phyloP scores from a whole-genome alignment of 2,888 invertebrate species.

The Stomorhina lunata region DNA sequence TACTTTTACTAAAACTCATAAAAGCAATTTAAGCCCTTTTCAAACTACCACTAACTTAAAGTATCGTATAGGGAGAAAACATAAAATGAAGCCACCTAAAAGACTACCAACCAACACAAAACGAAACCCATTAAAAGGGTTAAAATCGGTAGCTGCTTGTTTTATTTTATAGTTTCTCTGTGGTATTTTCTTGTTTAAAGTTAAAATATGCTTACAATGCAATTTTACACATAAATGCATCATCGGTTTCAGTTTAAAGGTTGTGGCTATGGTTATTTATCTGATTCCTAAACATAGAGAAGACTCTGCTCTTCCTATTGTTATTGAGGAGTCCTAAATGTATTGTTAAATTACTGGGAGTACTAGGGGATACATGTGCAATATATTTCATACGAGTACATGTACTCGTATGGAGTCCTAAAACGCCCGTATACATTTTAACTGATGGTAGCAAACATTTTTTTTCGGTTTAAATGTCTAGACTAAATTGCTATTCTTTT shows the following conservation, averaged over 20 bases:
- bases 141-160: conserved; percentile 47
- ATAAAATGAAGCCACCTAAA: not conserved
- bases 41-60: no score
- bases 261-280: conserved; percentile 17
- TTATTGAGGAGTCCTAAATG: not conserved
- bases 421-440: not conserved
- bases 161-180: not conserved
- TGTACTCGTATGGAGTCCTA: conserved; percentile 3
- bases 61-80: no score
- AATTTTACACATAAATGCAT: conserved; percentile 62
- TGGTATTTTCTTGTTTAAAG: conserved; percentile 2
- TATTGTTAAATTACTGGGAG: conserved; percentile 25
- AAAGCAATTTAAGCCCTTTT: no score
- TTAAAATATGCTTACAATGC: conserved; percentile 60
- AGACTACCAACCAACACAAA: not conserved
- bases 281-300: conserved; percentile 3
- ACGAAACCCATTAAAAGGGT: conserved; percentile 2
- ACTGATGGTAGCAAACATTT: not conserved
- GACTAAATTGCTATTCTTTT: conserved; percentile 44
- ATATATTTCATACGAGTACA: not conserved
- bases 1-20: no score
- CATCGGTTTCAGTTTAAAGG: conserved; percentile 36
- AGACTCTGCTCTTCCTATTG: not conserved
- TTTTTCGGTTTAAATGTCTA: conserved; percentile 40
- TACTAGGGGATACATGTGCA: no score